A percentile compares a stretch with the other conserved stretches of the same genome.
Evolutionary conservation across 1,140 invertebrate species (phyloP).

Genomic region (Trachelipus rathkii): DNA sequence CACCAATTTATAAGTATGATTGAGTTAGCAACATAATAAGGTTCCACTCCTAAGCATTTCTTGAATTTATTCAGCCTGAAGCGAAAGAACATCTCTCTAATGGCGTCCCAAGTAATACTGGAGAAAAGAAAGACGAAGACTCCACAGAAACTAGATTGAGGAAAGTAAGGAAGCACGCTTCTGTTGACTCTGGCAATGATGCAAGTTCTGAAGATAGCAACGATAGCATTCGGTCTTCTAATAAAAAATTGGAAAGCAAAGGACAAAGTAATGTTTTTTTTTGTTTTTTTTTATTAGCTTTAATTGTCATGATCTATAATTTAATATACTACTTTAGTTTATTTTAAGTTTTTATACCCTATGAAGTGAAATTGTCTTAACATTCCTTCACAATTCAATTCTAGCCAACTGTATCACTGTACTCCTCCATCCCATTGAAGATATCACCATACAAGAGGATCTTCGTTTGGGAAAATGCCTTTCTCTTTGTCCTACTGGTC

Average conservation of each 20-base stretch:
- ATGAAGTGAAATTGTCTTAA: too few relatives aligned
- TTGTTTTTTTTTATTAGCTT: too few relatives aligned
- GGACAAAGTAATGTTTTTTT: background rate
- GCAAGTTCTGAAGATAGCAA: constrained; percentile 89
- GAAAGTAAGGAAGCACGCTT: constrained; percentile 50
- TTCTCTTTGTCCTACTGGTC: too few relatives aligned
- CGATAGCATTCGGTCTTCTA: constrained; percentile 58
- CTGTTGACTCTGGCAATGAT: constrained; percentile 65
- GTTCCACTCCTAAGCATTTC: constrained; percentile 3
- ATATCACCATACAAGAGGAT: too few relatives aligned
- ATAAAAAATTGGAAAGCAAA: constrained; percentile 30
- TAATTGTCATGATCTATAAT: too few relatives aligned
- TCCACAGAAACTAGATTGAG: constrained; percentile 30
- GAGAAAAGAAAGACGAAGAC: constrained; percentile 51
- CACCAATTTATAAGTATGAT: too few relatives aligned
- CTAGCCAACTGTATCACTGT: too few relatives aligned
- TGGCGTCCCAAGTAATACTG: constrained; percentile 58
- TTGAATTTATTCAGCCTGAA: constrained; percentile 54
- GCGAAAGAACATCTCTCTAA: constrained; percentile 74
- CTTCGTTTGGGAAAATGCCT: too few relatives aligned
- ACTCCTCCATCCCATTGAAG: too few relatives aligned
- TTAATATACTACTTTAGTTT: too few relatives aligned
- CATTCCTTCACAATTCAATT: too few relatives aligned
- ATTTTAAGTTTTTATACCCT: too few relatives aligned
- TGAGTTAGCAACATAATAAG: background rate